Evolutionary conservation across 2,113 vertebrate species (phyloP).

Genomic region (Arenaria interpres): DNA sequence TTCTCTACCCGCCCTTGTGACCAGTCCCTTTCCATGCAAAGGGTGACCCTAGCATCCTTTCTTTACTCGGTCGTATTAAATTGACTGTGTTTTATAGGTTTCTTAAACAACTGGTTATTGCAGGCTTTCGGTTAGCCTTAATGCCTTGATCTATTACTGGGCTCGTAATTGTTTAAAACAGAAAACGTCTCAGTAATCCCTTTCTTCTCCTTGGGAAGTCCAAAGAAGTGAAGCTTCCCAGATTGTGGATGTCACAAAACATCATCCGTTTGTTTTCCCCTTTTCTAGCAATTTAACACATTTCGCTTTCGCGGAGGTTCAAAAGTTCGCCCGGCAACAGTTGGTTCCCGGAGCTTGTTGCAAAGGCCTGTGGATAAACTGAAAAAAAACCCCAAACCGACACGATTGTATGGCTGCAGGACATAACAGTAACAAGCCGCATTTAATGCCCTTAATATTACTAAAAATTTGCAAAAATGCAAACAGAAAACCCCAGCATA

Average conservation of each 20-base stretch:
- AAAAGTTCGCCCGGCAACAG: constrained; percentile 52
- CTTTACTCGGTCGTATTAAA: not conserved
- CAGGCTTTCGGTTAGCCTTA: not conserved
- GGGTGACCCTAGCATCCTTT: not conserved
- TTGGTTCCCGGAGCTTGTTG: not conserved
- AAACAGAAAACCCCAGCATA: not conserved
- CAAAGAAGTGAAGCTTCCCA: constrained; percentile 57
- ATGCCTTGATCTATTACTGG: not conserved
- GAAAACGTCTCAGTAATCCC: not conserved
- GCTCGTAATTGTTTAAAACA: not conserved
- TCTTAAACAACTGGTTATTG: not conserved
- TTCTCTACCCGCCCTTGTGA: not conserved
- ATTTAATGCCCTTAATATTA: not conserved
- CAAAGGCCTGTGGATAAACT: constrained; percentile 23
- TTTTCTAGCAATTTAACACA: constrained; percentile 34
- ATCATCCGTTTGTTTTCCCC: constrained; percentile 44
- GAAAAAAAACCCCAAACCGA: not conserved
- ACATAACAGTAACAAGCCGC: constrained; percentile 12
- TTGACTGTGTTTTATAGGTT: not conserved
- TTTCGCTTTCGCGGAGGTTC: constrained; percentile 39
- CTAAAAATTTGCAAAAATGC: not conserved
- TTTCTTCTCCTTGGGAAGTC: constrained; percentile 65
- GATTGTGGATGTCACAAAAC: constrained; percentile 56
- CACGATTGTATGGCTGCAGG: constrained; percentile 1
- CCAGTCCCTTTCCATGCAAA: not conserved